Evolutionary conservation across 2,113 vertebrate species (phyloP).

Genomic region (Bucco capensis): DNA sequence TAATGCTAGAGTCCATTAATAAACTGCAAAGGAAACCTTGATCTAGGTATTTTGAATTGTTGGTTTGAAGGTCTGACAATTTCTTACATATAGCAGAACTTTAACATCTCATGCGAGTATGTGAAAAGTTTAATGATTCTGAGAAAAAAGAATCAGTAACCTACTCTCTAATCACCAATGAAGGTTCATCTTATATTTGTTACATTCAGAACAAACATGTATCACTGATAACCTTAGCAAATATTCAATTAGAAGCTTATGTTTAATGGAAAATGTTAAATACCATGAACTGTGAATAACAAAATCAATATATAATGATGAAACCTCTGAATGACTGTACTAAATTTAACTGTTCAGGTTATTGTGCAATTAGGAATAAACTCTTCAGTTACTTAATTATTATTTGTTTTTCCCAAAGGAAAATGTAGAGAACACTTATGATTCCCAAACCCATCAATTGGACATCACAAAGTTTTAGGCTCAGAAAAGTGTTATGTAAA

Average conservation of each 20-base stretch:
- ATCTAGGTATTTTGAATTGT: neutral
- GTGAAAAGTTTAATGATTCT: neutral
- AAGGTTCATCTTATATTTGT: neutral
- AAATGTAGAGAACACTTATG: neutral
- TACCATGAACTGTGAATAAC: neutral
- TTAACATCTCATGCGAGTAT: neutral
- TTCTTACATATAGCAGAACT: neutral
- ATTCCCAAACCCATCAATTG: neutral
- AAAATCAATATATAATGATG: neutral
- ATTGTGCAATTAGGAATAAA: neutral
- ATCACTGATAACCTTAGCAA: neutral
- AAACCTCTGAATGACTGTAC: neutral
- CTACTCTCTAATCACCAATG: neutral
- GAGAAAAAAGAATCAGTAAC: neutral
- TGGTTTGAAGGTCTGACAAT: neutral
- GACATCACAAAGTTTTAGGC: neutral
- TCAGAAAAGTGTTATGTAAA: neutral
- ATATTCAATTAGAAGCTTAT: neutral
- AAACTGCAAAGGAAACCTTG: neutral
- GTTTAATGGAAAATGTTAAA: neutral
- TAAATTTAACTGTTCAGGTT: neutral
- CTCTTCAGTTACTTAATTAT: neutral
- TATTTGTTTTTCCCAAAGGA: neutral
- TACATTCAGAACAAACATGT: neutral
- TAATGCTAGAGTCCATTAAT: neutral